phyloP scores from a whole-genome alignment of 2,113 vertebrate genomes.

The Otocyon megalotis region DNA sequence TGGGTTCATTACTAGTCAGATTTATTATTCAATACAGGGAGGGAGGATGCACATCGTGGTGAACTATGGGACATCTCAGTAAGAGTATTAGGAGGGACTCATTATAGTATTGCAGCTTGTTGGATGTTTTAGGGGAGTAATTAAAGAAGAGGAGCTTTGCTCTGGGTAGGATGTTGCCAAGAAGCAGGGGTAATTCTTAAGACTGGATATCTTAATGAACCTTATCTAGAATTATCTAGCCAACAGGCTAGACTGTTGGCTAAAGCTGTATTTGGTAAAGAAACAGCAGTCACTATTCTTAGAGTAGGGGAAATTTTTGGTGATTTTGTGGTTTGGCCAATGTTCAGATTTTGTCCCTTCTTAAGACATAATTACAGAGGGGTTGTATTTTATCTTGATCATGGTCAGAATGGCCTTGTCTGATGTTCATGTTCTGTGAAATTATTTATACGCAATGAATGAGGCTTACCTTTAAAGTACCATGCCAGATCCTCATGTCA shows the following conservation, averaged over 20 bases:
- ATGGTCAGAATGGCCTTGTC: not conserved
- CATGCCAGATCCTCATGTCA: not conserved
- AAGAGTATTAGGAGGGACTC: not conserved
- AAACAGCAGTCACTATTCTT: not conserved
- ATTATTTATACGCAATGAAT: not conserved
- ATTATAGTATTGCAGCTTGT: not conserved
- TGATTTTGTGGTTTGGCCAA: slow-evolving; percentile 34
- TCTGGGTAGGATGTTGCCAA: not conserved
- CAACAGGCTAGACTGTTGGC: not conserved
- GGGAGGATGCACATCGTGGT: not conserved
- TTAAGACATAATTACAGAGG: slow-evolving; percentile 4
- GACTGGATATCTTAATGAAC: not conserved
- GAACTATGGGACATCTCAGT: not conserved
- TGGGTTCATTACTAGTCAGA: not conserved
- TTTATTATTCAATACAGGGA: not conserved
- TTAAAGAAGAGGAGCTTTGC: slow-evolving; percentile 21
- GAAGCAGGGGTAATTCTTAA: not conserved
- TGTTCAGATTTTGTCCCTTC: not conserved
- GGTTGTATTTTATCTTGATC: not conserved
- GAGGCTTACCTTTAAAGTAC: not conserved
- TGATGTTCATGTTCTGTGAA: not conserved
- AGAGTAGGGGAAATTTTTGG: not conserved
- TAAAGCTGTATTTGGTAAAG: not conserved
- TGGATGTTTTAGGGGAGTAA: not conserved
- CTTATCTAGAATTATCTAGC: not conserved